These are phyloP conservation scores for Ictalurus furcatus DNA, from an alignment of 2,113 vertebrate genomes.

Conservation along the genomic window DNA sequence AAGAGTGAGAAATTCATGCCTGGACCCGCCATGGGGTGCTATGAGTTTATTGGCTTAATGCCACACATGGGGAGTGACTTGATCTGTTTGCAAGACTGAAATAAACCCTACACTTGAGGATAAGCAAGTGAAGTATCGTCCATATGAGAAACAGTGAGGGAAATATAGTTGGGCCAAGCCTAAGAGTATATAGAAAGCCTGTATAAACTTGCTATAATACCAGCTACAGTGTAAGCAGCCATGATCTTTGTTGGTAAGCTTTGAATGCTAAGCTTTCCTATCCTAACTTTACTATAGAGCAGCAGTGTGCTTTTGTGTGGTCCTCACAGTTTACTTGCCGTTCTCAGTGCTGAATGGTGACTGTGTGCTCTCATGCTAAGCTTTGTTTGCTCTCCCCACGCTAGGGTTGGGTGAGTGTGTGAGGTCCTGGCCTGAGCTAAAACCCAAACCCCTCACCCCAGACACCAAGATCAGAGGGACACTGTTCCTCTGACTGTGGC, in stretches of 20 bases:
- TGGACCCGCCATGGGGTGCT: neutral
- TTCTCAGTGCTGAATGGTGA: slow-evolving; percentile 28
- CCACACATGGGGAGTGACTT: neutral
- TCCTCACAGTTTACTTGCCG: slow-evolving; percentile 18
- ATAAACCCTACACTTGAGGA: neutral
- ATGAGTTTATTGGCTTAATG: neutral
- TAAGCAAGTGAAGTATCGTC: neutral
- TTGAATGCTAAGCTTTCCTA: neutral
- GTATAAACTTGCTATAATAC: neutral
- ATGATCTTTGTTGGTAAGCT: slow-evolving; percentile 10
- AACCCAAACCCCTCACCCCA: slow-evolving; percentile 14
- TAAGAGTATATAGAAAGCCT: neutral
- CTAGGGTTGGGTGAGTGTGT: slow-evolving; percentile 41
- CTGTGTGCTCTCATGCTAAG: slow-evolving; percentile 44
- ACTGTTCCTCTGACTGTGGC: slow-evolving; percentile 38
- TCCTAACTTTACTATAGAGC: neutral
- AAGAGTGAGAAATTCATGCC: neutral
- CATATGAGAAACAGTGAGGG: slow-evolving; percentile 1
- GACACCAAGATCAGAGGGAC: slow-evolving; percentile 22
- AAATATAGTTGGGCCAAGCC: neutral
- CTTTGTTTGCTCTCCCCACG: slow-evolving; percentile 45
- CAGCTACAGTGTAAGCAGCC: neutral
- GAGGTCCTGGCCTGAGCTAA: slow-evolving; percentile 39
- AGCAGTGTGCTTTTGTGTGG: slow-evolving; percentile 28
- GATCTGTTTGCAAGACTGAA: neutral